Conservation (phyloP, 2,888 invertebrate genomes). For the Cremastinae sp. region DNA sequence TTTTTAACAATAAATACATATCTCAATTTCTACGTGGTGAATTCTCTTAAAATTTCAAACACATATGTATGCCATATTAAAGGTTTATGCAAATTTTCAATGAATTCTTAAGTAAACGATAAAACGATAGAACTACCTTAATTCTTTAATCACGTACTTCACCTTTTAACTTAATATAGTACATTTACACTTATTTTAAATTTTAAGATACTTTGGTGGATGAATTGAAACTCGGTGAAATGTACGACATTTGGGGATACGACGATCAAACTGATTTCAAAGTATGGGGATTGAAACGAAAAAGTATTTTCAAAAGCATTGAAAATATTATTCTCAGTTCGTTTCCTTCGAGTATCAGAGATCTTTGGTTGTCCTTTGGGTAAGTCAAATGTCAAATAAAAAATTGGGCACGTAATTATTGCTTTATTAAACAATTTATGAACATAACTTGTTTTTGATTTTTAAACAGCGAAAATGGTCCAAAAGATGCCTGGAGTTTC, state of each 20-base stretch:
- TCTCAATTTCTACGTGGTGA: too few relatives aligned
- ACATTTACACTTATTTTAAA: too few relatives aligned
- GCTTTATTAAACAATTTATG: neutral
- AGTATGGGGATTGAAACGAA: constrained; percentile 54
- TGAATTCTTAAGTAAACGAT: too few relatives aligned
- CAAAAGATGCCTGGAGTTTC: constrained; percentile 57
- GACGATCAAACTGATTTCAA: constrained; percentile 39
- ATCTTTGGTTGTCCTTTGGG: constrained; percentile 31
- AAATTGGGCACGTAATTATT: neutral
- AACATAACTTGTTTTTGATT: constrained; percentile 1
- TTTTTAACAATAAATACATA: too few relatives aligned
- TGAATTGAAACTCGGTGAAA: constrained; percentile 63
- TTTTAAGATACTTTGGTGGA: constrained; percentile 62
- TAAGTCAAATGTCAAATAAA: constrained; percentile 2
- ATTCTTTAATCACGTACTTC: too few relatives aligned
- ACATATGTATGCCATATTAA: too few relatives aligned
- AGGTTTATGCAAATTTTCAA: too few relatives aligned
- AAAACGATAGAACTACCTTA: too few relatives aligned
- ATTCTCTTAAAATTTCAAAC: too few relatives aligned
- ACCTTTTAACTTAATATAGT: too few relatives aligned
- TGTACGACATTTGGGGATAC: constrained; percentile 63
- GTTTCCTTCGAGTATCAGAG: constrained; percentile 35
- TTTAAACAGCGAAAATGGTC: constrained; percentile 32
- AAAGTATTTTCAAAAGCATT: constrained; percentile 18
- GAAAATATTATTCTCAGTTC: constrained; percentile 5